phyloP scores from a whole-genome alignment of 1,140 invertebrate genomes.

The Penaeus indicus region DNA sequence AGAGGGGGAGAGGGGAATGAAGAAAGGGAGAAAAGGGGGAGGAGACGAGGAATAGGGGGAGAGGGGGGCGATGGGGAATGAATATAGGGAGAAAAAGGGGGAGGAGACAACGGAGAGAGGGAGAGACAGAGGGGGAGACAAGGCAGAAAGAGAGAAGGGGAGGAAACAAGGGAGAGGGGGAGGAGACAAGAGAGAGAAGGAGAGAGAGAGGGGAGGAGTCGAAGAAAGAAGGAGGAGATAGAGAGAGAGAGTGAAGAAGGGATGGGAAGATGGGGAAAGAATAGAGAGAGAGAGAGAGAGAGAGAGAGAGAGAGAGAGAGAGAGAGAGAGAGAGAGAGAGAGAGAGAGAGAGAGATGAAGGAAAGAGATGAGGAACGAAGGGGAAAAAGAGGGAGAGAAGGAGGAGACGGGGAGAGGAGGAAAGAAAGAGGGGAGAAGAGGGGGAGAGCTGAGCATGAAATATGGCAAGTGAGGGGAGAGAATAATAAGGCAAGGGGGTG shows the following conservation, averaged over 20 bases:
- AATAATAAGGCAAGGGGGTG: background rate
- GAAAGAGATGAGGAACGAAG: no score
- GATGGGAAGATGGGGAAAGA: background rate
- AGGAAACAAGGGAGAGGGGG: no score
- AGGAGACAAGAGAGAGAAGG: background rate
- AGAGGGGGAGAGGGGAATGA: no score
- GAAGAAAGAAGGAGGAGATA: background rate
- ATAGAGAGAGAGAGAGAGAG: no score
- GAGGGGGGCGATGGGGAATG: background rate
- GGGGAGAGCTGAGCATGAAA: no score
- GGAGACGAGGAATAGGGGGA: background rate
- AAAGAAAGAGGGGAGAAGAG: background rate
- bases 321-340: slow-evolving; percentile 22
- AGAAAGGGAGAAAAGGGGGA: background rate
- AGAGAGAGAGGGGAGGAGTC: background rate
- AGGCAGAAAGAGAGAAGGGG: background rate
- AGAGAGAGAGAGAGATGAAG: background rate
- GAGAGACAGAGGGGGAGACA: background rate
- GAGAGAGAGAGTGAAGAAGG: slow-evolving; percentile 14
- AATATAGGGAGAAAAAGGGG: background rate
- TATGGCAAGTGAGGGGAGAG: background rate
- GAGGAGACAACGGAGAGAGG: no score
- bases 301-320: background rate
- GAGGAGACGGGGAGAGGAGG: no score
- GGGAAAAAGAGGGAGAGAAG: no score